Evolutionary conservation across 2,888 invertebrate species (phyloP).

Genomic region (Xylota segnis): DNA sequence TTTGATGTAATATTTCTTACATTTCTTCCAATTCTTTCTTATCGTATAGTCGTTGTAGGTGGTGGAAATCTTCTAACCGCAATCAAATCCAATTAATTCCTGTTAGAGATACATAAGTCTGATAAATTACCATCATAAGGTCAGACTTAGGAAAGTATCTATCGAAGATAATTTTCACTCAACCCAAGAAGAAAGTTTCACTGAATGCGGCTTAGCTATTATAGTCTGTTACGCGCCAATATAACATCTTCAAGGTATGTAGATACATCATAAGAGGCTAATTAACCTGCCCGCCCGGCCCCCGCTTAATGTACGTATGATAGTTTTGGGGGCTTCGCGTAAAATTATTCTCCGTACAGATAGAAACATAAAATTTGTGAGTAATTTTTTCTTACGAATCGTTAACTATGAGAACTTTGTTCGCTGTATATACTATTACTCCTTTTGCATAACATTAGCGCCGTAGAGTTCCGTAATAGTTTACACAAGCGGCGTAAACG

Average conservation of each 20-base stretch:
- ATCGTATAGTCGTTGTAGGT: background rate
- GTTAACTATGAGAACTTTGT: conserved; percentile 42
- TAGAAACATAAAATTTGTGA: conserved; percentile 17
- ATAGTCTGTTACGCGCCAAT: conserved; percentile 16
- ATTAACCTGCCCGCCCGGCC: background rate
- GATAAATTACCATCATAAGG: conserved; percentile 21
- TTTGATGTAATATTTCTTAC: conserved; percentile 25
- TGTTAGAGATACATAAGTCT: conserved; percentile 16
- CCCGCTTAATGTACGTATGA: background rate
- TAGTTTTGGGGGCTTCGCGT: background rate
- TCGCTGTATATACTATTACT: background rate
- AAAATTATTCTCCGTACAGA: background rate
- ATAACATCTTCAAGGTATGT: background rate
- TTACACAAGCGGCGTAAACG: conserved; percentile 34
- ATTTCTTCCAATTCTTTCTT: conserved; percentile 9
- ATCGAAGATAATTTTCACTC: conserved; percentile 12
- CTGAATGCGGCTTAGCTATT: conserved; percentile 35
- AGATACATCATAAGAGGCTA: background rate
- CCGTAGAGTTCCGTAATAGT: conserved; percentile 18
- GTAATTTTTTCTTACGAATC: conserved; percentile 33
- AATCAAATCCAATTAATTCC: conserved; percentile 39
- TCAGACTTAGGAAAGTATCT: conserved; percentile 21
- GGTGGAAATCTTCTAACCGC: conserved; percentile 20
- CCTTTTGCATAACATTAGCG: conserved; percentile 44
- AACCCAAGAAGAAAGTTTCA: conserved; percentile 25